Percentiles rank a stretch among this genome's conserved stretches.
Conservation (phyloP, 2,888 invertebrate species). For the Mythimna vitellina region DNA sequence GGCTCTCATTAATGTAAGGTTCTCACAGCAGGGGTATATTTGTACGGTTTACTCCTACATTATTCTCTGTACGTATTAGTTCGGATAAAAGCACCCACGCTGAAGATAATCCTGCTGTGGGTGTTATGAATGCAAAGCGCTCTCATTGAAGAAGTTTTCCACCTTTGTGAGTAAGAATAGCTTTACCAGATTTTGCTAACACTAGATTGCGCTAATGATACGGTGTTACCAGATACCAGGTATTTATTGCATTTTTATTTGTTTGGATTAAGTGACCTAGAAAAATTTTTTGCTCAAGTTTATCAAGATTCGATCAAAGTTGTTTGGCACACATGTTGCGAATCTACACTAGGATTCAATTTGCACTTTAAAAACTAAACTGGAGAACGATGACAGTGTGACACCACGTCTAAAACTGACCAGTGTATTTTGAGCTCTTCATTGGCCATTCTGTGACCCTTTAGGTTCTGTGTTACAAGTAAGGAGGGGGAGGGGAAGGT, state of each 20-base stretch:
- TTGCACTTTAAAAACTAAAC: constrained; percentile 72
- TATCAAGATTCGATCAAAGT: constrained; percentile 40
- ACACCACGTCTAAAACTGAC: constrained; percentile 48
- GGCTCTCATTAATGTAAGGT: constrained; percentile 4
- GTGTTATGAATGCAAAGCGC: constrained; percentile 46
- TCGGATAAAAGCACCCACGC: constrained; percentile 33
- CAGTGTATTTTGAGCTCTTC: constrained; percentile 34
- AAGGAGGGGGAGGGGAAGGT: constrained; percentile 25
- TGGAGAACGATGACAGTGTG: constrained; percentile 56
- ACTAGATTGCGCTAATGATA: constrained; percentile 19
- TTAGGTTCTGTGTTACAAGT: constrained; percentile 7
- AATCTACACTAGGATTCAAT: constrained; percentile 69
- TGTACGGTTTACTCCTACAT: constrained; percentile 1
- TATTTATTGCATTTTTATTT: constrained; percentile 1
- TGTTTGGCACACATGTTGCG: constrained; percentile 49
- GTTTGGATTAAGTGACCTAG: background rate
- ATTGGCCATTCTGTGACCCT: constrained; percentile 30
- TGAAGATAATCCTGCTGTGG: constrained; percentile 35
- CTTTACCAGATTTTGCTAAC: constrained; percentile 7
- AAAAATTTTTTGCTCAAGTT: constrained; percentile 22
- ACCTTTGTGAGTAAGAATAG: constrained; percentile 38
- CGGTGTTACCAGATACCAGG: constrained; percentile 22
- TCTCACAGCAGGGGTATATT: constrained; percentile 7
- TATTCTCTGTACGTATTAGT: constrained; percentile 21
- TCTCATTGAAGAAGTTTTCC: constrained; percentile 47